Evolutionary conservation across 2,113 vertebrate genomes (phyloP).

Genomic region (Pionites leucogaster): DNA sequence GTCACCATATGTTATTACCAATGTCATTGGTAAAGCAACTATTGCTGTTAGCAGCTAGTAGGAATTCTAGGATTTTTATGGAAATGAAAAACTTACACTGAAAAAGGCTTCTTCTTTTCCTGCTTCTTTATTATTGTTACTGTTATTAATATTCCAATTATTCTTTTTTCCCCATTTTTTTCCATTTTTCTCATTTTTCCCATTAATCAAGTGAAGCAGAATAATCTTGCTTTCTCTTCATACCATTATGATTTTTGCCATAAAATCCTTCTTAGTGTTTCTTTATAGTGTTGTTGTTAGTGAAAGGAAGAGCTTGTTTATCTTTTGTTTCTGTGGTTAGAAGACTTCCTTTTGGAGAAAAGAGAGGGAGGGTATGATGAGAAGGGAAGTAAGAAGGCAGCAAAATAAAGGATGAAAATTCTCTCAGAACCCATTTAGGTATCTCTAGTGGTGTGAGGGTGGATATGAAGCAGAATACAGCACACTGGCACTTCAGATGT

Average conservation of each 20-base stretch:
- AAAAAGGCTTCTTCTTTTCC: not conserved
- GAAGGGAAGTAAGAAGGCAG: not conserved
- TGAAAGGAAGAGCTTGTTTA: not conserved
- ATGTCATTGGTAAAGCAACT: not conserved
- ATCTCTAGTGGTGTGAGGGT: not conserved
- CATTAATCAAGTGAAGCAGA: not conserved
- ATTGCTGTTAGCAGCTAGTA: not conserved
- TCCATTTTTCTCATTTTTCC: not conserved
- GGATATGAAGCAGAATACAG: not conserved
- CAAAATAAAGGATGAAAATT: not conserved
- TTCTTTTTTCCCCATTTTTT: not conserved
- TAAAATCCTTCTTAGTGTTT: not conserved
- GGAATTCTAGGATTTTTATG: not conserved
- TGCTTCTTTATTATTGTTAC: not conserved
- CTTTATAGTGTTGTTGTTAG: not conserved
- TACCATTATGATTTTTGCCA: not conserved
- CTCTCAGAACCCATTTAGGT: not conserved
- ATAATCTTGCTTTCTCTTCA: not conserved
- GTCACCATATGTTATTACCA: not conserved
- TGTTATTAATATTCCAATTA: not conserved
- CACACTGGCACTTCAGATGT: conserved; percentile 17
- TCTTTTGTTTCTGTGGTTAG: not conserved
- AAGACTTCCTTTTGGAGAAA: not conserved
- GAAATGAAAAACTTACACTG: not conserved
- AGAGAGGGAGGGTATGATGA: not conserved